Evolutionary conservation across 1,140 invertebrate species (phyloP).

Genomic region (Apis mellifera): DNA sequence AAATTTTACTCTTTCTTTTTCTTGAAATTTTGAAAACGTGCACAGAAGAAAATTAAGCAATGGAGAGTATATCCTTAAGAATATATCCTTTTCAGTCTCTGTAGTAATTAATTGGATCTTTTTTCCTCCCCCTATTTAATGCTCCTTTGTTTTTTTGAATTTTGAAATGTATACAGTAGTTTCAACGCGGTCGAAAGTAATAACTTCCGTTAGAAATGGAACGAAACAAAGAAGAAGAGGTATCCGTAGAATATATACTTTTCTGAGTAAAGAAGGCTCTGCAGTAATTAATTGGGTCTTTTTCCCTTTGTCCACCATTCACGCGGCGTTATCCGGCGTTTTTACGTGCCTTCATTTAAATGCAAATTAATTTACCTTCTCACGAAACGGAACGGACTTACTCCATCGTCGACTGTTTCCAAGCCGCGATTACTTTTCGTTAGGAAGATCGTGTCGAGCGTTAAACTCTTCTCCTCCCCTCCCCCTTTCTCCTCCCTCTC

Average conservation of each 20-base stretch:
- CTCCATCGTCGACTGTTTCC: constrained; percentile 28
- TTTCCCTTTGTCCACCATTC: constrained; percentile 49
- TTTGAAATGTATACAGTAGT: neutral
- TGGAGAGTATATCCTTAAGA: too few relatives aligned
- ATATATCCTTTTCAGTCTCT: too few relatives aligned
- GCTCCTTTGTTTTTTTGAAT: neutral
- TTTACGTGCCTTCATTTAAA: constrained; percentile 60
- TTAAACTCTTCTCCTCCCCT: neutral
- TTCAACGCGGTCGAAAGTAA: neutral
- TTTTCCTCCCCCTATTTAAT: too few relatives aligned
- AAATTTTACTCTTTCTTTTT: too few relatives aligned
- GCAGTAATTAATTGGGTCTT: constrained; percentile 53
- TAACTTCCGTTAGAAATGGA: neutral
- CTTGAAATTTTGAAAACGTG: too few relatives aligned
- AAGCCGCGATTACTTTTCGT: constrained; percentile 55
- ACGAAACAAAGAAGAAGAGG: neutral
- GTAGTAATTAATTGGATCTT: too few relatives aligned
- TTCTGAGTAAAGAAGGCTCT: constrained; percentile 14
- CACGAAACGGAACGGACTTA: constrained; percentile 39
- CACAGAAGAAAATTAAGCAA: too few relatives aligned
- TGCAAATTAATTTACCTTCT: constrained; percentile 66
- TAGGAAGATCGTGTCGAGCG: neutral
- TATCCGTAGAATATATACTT: constrained; percentile 50
- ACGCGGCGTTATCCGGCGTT: constrained; percentile 28
- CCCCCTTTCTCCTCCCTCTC: too few relatives aligned